These are phyloP conservation scores for Corydoras maculifer DNA, from an alignment of 2,113 vertebrate species.

Conservation along the genomic window DNA sequence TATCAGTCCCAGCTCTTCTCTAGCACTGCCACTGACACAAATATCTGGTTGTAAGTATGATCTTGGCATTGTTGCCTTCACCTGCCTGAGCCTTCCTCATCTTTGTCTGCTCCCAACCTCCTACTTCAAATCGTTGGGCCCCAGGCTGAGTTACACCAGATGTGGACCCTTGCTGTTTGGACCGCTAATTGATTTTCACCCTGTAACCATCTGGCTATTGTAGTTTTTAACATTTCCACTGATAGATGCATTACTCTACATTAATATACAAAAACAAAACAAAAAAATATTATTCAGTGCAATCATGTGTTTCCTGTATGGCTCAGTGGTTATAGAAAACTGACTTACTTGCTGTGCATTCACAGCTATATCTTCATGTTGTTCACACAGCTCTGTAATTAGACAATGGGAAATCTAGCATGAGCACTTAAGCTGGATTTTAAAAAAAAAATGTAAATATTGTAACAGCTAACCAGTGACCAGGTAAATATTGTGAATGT, in stretches of 20 bases:
- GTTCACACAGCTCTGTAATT: too few species aligned
- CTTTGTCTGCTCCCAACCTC: conserved; percentile 52
- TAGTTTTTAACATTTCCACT: conserved; percentile 57
- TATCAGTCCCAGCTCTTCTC: background rate
- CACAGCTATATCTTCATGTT: too few species aligned
- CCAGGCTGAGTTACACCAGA: conserved; percentile 79
- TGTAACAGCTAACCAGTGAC: background rate
- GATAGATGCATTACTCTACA: conserved; percentile 63
- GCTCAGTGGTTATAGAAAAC: too few species aligned
- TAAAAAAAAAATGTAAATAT: too few species aligned
- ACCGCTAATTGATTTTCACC: conserved; percentile 84
- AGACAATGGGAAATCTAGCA: too few species aligned
- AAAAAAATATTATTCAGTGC: too few species aligned
- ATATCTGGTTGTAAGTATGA: conserved; percentile 15
- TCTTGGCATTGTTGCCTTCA: conserved; percentile 67
- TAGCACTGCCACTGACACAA: conserved; percentile 2
- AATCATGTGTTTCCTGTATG: too few species aligned
- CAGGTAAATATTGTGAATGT: background rate
- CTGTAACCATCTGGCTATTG: conserved; percentile 77
- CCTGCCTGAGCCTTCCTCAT: conserved; percentile 72
- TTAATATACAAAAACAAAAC: too few species aligned
- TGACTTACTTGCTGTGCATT: too few species aligned
- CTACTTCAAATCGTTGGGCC: conserved; percentile 60
- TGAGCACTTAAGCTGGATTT: too few species aligned
- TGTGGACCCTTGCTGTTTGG: conserved; percentile 73